Percentiles rank a stretch among this genome's conserved stretches.
phyloP scores from a whole-genome alignment of 2,113 vertebrate genomes.

The Pterocles orientalis region DNA sequence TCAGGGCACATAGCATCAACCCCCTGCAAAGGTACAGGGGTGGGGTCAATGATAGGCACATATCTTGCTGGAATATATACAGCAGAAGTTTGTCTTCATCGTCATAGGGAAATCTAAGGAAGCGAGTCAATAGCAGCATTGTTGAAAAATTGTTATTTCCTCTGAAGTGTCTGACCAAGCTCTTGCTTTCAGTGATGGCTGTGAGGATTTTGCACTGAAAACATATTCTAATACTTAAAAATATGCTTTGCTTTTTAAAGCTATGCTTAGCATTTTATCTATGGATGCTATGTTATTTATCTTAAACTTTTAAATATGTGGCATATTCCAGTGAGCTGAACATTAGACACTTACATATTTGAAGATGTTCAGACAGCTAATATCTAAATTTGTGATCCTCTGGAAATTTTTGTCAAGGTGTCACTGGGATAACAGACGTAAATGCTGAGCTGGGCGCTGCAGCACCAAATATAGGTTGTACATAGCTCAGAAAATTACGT shows the following conservation, averaged over 20 bases:
- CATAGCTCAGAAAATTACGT: neutral
- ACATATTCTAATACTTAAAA: neutral
- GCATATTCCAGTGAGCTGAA: neutral
- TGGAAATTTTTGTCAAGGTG: neutral
- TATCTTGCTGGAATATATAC: neutral
- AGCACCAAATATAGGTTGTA: neutral
- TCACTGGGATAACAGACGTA: neutral
- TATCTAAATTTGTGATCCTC: neutral
- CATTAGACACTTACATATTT: neutral
- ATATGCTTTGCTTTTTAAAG: neutral
- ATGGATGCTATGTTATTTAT: neutral
- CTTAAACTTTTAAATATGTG: neutral
- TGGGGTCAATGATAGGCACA: neutral
- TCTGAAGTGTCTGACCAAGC: neutral
- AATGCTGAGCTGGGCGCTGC: neutral
- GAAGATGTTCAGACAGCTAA: neutral
- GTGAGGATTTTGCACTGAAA: neutral
- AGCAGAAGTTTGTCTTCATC: neutral
- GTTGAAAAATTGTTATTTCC: neutral
- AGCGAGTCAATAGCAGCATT: fast-evolving
- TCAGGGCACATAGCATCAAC: neutral
- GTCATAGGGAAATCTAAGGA: neutral
- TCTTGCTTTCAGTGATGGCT: neutral
- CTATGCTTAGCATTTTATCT: neutral
- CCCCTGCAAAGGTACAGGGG: neutral